Base-by-base conservation (phyloP, 1,140 invertebrate genomes). In the Drosophila oshimai region DNA sequence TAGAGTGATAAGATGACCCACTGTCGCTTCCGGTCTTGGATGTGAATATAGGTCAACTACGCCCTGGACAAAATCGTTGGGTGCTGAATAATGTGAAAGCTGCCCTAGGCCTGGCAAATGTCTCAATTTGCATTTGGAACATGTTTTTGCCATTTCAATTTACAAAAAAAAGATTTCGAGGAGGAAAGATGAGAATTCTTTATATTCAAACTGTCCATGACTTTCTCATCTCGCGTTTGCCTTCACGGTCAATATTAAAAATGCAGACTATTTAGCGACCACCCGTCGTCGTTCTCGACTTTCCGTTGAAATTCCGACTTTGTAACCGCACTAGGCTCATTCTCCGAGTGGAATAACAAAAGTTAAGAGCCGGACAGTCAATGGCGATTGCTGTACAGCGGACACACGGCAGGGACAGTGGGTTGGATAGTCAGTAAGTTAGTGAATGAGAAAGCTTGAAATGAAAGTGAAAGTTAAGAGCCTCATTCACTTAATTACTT, bases 201-300 rank as follows among this genome's bases (percentile, higher is more conserved):
- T 83, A 78, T 74, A 84, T 83, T 83, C 39, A 61, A 60, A 12
- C 68, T 74, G 64, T 54, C 58, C 54, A 61, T 54, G 79, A 50
- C 64, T 58, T 61, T 42, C 36, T 29, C 41, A 17, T 58, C 39
- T 28, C 41, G n/a, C n/a, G n/a, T n/a, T n/a, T n/a, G n/a, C n/a
- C n/a, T n/a, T n/a, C n/a, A n/a, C 31, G 42, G n/a, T n/a, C n/a
- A n/a, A n/a, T n/a, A n/a, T n/a, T 86, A 86, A 86, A 72, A 86
- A 87, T 86, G 80, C 86, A 86, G 81, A 87, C 80, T 81, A 86
- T 86, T 81, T 87, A 81, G n/a, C n/a, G n/a, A n/a, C n/a, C n/a
- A n/a, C n/a, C n/a, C n/a, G n/a, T n/a, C n/a, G n/a, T n/a, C n/a
- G n/a, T n/a, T n/a, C n/a, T n/a, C n/a, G n/a, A n/a, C n/a, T 15